phyloP scores from a whole-genome alignment of 2,113 vertebrate genomes.

The Corydoras maculifer region DNA sequence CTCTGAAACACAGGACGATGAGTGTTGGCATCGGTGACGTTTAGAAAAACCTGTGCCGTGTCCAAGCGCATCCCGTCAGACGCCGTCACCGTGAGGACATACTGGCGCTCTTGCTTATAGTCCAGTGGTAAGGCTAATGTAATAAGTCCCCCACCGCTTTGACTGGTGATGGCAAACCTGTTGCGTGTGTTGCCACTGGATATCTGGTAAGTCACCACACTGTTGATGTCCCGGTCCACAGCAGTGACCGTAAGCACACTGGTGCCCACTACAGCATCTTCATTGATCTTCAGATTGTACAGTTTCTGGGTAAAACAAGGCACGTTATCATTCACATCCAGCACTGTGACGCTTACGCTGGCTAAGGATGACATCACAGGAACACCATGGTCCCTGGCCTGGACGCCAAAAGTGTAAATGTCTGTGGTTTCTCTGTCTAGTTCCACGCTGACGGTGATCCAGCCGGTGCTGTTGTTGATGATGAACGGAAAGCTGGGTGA shows the following conservation, averaged over 20 bases:
- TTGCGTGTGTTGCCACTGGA: conserved; percentile 82
- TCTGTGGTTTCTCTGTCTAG: conserved; percentile 77
- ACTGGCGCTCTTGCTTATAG: conserved; percentile 86
- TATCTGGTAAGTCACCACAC: conserved; percentile 82
- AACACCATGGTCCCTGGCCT: conserved; percentile 74
- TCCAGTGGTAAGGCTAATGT: conserved; percentile 78
- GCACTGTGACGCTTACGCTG: conserved; percentile 74
- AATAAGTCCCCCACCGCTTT: conserved; percentile 79
- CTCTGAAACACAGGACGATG: conserved; percentile 84
- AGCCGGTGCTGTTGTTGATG: conserved; percentile 80
- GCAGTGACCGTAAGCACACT: conserved; percentile 76
- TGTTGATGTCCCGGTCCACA: conserved; percentile 77
- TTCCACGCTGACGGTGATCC: conserved; percentile 74
- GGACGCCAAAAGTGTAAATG: conserved; percentile 76
- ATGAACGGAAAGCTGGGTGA: conserved; percentile 69
- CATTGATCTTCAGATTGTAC: conserved; percentile 76
- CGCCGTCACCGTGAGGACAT: conserved; percentile 76
- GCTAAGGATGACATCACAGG: conserved; percentile 77
- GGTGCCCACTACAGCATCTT: conserved; percentile 76
- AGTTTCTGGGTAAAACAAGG: conserved; percentile 74
- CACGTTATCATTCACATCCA: conserved; percentile 82
- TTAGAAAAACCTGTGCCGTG: conserved; percentile 77
- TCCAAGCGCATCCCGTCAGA: conserved; percentile 77
- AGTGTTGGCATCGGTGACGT: conserved; percentile 81
- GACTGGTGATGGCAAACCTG: conserved; percentile 81